Base-by-base conservation (phyloP, 2,113 vertebrate species). In the Pyrgilauda ruficollis region DNA sequence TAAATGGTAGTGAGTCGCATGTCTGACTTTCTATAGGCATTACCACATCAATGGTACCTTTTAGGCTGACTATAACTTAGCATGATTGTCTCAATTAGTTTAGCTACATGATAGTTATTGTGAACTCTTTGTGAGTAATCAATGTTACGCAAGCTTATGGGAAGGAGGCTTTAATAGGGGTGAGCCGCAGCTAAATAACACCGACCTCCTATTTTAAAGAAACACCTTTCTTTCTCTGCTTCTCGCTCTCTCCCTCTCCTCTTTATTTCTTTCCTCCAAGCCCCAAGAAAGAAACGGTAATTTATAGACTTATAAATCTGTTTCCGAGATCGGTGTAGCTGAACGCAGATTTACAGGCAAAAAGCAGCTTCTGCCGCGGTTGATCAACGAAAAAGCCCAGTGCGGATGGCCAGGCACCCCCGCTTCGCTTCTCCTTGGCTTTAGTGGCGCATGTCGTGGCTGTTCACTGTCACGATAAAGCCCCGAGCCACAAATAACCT, bases 11-110 rank as follows among this genome's bases (percentile, higher is more conserved):
- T 79, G 95, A 97, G 96, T 93, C 89, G 87, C 87, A 93, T 74
- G 91, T 93, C 93, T 96, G 94, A 93, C 92, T 95, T 93, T 96
- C 96, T 90, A 95, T 83, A 94, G 95, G 90, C 91, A 94, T 95
- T 93, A 94, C 97, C 95, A 93, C 96, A 94, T 96, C 96, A 96
- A 92, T 94, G 91, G 96, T 96, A 97, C 94, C 95, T 96, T 97
- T 95, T 96, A 92, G 94, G 58, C 97, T 92, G 90, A 89, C 95
- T 87, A 91, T 96, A 95, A 95, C 95, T 95, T 95, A 80, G 87
- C 96, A 85, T 91, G 86, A 95, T 96, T 81, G 91, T 95, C 94
- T 96, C 84, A 85, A 81, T 92, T 92, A 95, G 95, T 96, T 96
- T 96, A 83, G 92, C 96, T 90, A 81, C 91, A 78, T 64, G 96